Conservation (phyloP, 2,113 vertebrate species). For the Nothocercus julius region DNA sequence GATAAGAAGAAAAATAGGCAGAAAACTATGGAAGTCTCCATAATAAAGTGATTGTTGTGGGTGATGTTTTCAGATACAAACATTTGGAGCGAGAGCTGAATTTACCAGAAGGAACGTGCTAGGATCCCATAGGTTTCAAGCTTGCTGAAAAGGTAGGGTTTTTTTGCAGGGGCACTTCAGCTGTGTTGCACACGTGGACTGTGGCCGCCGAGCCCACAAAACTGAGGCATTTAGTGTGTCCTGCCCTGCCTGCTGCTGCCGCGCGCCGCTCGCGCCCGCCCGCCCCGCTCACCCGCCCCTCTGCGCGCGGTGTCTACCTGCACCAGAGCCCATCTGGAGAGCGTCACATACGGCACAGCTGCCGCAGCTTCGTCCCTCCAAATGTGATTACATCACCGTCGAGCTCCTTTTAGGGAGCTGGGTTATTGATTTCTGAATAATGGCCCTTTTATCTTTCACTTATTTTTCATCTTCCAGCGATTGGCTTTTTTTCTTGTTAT, state of each 20-base stretch:
- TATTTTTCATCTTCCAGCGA: slow-evolving; percentile 65
- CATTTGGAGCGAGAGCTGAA: neutral
- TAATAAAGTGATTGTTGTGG: neutral
- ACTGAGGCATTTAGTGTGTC: rapidly evolving
- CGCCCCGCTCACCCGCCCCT: neutral
- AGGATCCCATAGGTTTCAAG: neutral
- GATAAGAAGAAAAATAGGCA: neutral
- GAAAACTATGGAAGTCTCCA: neutral
- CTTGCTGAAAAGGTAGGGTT: neutral
- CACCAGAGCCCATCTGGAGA: neutral
- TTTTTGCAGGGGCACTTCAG: neutral
- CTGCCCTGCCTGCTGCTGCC: neutral
- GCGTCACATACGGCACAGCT: neutral
- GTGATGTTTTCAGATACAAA: neutral
- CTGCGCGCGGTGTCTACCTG: rapidly evolving
- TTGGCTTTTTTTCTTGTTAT: slow-evolving; percentile 55
- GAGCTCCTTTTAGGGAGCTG: slow-evolving; percentile 43
- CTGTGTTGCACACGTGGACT: neutral
- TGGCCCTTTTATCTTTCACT: slow-evolving; percentile 74
- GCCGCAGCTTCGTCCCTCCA: neutral
- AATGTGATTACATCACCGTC: slow-evolving; percentile 62
- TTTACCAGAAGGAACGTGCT: neutral
- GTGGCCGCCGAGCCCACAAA: neutral
- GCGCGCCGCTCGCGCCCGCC: too few species aligned
- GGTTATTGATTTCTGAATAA: slow-evolving; percentile 73